Conservation (phyloP, 1,140 invertebrate genomes). For the roundworm (Caenorhabditis elegans) region DNA sequence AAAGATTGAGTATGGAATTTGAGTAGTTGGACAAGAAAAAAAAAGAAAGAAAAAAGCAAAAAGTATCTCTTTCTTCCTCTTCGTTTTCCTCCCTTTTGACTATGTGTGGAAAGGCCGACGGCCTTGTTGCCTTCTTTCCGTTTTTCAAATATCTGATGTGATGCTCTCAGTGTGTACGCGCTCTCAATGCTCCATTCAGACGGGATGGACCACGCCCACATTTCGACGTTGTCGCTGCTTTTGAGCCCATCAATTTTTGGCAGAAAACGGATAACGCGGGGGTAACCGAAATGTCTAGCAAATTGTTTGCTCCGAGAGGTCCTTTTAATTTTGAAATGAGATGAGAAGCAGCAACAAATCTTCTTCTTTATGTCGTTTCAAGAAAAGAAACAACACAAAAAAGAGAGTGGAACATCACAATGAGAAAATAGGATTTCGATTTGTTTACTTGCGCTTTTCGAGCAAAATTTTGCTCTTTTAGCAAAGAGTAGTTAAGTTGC, state of each 20-base stretch:
- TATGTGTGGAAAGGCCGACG: slow-evolving; percentile 27
- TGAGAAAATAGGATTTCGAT: background rate
- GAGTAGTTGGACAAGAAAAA: slow-evolving; percentile 2
- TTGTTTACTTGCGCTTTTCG: slow-evolving; percentile 24
- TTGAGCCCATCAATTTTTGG: slow-evolving; percentile 32
- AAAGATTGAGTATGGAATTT: slow-evolving; percentile 7
- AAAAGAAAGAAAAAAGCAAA: background rate
- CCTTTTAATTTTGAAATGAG: slow-evolving; percentile 3
- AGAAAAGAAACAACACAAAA: background rate
- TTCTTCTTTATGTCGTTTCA: background rate
- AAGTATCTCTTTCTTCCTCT: slow-evolving; percentile 17
- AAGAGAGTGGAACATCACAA: background rate
- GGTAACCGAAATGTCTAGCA: background rate
- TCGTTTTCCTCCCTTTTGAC: background rate
- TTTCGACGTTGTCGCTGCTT: background rate
- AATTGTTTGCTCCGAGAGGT: slow-evolving; percentile 3
- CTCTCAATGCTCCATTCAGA: slow-evolving; percentile 18
- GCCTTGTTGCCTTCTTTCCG: slow-evolving; percentile 16
- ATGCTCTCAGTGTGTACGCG: background rate
- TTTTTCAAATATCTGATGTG: slow-evolving; percentile 32
- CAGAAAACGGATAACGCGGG: background rate
- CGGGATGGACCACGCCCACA: background rate
- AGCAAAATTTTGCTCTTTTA: background rate
- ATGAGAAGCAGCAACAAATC: background rate
- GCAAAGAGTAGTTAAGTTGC: background rate